Evolutionary conservation across 1,140 invertebrate genomes (phyloP), one percentile per base, ranked within the genome.

Genomic region (Drosophila cardini): DNA sequence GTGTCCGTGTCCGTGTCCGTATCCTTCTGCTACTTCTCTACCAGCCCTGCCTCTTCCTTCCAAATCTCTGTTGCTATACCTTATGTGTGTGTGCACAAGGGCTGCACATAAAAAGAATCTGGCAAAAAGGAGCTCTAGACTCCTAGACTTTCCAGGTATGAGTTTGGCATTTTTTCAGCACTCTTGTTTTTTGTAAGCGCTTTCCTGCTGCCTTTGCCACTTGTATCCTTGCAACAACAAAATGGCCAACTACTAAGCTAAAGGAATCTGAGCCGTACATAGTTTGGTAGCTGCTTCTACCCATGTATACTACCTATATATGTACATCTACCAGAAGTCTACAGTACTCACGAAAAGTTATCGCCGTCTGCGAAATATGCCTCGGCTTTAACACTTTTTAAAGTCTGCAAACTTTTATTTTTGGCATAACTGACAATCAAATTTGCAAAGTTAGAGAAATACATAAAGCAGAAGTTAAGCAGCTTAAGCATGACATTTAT

Each of bases 201-300:
- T 60, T 67, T 43, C 30, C 45, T 53, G 52, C 21, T 53, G 30
- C 50, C 13, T 32, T 13, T 16, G n/a, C 21, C 9, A n/a, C 34
- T 55, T 18, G 50, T 13, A 30, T 16, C 36, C 46, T 56, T 43
- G 7, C 72, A 50, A 43, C 67, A 70, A 63, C 69, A 65, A 74
- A 74, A 70, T 69, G 67, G 67, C 57, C 65, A 74, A 67, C 65
- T 61, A 50, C 72, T 74, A 55, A 69, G 55, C 63, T 58, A 34
- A 26, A 62, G 72, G 72, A 69, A 74, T 74, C 42, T 45, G 64
- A 61, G 55, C 42, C 56, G 15, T 52, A 63, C 70, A 65, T 72
- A 60, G 30, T 58, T 72, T 53, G 50, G 8, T 5, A 63, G 43
- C 69, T 50, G 53, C 16, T 38, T 15, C 53, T 38, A 50, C 46